phyloP scores from a whole-genome alignment of 2,797 vertebrate species.

The Tadarida brasiliensis region DNA sequence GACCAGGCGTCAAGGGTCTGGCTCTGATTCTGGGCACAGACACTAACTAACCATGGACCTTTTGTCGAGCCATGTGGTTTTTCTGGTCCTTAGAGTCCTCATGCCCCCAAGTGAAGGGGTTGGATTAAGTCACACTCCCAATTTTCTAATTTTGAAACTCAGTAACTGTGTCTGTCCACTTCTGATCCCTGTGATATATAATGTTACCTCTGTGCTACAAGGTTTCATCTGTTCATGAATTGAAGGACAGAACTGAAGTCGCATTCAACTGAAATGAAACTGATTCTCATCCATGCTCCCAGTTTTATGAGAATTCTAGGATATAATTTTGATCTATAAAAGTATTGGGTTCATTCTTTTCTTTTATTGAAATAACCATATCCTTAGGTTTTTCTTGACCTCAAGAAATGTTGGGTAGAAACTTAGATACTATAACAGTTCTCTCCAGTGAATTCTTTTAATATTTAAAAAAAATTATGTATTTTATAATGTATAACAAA shows the following conservation, averaged over 20 bases:
- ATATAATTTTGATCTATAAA: neutral
- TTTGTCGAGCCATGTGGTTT: neutral
- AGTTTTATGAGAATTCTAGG: neutral
- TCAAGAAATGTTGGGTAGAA: neutral
- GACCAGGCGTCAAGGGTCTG: rapidly evolving
- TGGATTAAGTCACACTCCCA: neutral
- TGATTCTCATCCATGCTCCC: neutral
- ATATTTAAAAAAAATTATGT: neutral
- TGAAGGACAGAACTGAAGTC: neutral
- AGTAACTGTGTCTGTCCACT: neutral
- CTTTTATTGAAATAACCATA: neutral
- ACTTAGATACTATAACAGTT: neutral
- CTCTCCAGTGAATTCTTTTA: neutral
- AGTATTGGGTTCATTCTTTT: neutral
- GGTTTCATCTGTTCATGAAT: neutral
- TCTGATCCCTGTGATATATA: neutral
- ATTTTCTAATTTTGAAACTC: neutral
- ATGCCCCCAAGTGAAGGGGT: neutral
- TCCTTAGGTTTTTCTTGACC: neutral
- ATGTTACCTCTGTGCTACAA: neutral
- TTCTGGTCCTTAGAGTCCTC: neutral
- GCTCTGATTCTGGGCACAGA: neutral
- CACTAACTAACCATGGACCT: too few relatives aligned
- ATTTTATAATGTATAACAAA: neutral
- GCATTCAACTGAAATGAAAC: neutral